phyloP scores from a whole-genome alignment of 2,797 vertebrate genomes.

The Sternotherus odoratus region DNA sequence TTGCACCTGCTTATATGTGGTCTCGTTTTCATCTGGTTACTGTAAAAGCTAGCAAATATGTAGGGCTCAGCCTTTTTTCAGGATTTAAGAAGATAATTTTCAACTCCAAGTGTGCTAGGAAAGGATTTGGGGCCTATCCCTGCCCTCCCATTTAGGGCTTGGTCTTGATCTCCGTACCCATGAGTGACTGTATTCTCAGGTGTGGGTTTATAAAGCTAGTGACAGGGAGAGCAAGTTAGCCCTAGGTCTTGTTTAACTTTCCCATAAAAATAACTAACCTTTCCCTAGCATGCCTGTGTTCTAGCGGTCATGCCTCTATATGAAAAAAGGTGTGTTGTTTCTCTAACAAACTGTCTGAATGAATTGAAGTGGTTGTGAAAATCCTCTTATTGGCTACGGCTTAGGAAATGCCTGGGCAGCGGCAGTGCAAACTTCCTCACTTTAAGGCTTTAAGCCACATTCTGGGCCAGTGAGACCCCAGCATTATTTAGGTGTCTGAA shows the following conservation, averaged over 20 bases:
- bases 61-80: not conserved
- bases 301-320: not conserved
- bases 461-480: not conserved
- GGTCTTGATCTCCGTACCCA: not conserved
- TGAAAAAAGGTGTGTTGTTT: not conserved
- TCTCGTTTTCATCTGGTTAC: not conserved
- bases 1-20: not conserved
- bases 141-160: not conserved
- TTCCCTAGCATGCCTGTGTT: not conserved
- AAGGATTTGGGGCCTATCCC: not conserved
- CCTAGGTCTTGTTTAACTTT: not conserved
- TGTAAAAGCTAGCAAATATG: not conserved
- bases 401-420: not conserved
- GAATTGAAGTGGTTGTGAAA: not conserved
- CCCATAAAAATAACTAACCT: not conserved
- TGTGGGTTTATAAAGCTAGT: not conserved
- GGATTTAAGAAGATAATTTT: not conserved
- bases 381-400: not conserved
- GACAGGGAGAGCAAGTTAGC: not conserved
- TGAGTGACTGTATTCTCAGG: not conserved
- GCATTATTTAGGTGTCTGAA: not conserved
- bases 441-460: not conserved
- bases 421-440: not conserved
- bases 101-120: not conserved
- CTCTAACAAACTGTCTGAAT: not conserved